phyloP scores from a whole-genome alignment of 2,113 vertebrate genomes.

The Xenopus borealis region DNA sequence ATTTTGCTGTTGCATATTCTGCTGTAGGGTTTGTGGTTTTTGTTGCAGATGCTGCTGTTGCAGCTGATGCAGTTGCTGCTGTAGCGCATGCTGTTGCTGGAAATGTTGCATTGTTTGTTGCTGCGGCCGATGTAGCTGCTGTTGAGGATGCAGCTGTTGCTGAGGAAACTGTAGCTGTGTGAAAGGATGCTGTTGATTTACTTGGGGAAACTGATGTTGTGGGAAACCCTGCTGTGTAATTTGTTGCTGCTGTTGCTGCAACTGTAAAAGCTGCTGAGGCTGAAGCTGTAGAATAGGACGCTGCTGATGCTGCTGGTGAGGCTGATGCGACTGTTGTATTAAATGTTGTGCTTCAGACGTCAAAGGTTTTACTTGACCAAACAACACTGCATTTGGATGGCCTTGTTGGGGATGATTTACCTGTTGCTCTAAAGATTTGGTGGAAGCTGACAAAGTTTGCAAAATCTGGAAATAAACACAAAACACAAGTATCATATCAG shows the following conservation, averaged over 20 bases:
- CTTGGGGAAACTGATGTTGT: conserved; percentile 52
- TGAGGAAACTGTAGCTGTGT: conserved; percentile 61
- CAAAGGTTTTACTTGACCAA: conserved; percentile 65
- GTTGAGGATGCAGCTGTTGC: conserved; percentile 62
- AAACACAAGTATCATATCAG: too few relatives aligned
- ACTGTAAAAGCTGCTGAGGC: conserved; percentile 48
- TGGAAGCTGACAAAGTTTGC: conserved; percentile 83
- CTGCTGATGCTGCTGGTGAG: conserved; percentile 64
- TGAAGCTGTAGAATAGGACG: conserved; percentile 75
- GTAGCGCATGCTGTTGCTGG: conserved; percentile 70
- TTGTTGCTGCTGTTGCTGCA: conserved; percentile 60
- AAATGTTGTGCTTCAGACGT: conserved; percentile 72
- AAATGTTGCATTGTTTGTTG: conserved; percentile 77
- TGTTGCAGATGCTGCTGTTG: conserved; percentile 62
- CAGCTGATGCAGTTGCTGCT: conserved; percentile 71
- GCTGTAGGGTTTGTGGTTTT: conserved; percentile 59
- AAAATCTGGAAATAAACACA: conserved; percentile 69
- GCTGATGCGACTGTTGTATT: conserved; percentile 61
- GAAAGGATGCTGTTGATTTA: conserved; percentile 63
- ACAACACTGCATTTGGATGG: conserved; percentile 69
- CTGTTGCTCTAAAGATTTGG: conserved; percentile 83
- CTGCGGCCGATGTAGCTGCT: conserved; percentile 67
- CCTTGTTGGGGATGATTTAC: conserved; percentile 76
- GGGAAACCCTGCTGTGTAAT: conserved; percentile 64
- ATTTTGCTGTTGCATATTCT: conserved; percentile 67